Percentiles rank a stretch among this genome's conserved stretches.
Conservation (phyloP, 2,888 invertebrate genomes). For the Chelonus formosanus region DNA sequence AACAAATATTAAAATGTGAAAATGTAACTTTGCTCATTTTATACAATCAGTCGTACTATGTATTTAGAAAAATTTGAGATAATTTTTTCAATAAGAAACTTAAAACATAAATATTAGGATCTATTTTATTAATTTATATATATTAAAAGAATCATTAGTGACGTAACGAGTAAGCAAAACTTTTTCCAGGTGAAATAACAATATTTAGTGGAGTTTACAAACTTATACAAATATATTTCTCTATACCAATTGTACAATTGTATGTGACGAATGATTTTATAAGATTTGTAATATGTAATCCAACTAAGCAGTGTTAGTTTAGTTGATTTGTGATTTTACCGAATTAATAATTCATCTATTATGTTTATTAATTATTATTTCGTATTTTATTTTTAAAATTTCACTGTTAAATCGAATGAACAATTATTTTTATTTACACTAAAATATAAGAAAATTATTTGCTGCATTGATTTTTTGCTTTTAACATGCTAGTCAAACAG, state of each 20-base stretch:
- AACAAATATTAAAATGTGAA: no score
- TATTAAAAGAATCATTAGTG: conserved; percentile 26
- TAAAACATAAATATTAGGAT: conserved; percentile 38
- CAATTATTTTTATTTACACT: conserved; percentile 20
- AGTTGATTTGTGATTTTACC: conserved; percentile 40
- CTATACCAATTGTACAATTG: conserved; percentile 44
- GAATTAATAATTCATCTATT: conserved; percentile 41
- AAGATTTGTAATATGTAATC: conserved; percentile 8
- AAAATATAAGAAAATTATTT: conserved; percentile 22
- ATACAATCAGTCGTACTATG: no score
- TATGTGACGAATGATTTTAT: conserved; percentile 10
- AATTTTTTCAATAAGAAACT: no score
- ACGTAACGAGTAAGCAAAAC: conserved; percentile 1
- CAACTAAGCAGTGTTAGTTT: conserved; percentile 15
- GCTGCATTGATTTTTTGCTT: conserved; percentile 41
- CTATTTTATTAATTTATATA: conserved; percentile 58
- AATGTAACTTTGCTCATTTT: no score
- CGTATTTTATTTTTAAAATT: conserved; percentile 23
- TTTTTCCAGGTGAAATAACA: conserved; percentile 51
- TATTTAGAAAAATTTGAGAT: no score
- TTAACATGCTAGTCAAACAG: conserved; percentile 60
- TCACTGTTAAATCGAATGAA: conserved; percentile 40
- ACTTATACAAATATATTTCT: conserved; percentile 45
- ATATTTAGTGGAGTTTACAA: conserved; percentile 59
- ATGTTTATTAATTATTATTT: conserved; percentile 40